These are phyloP conservation scores for Apodemia zela DNA, from an alignment of 2,888 invertebrate species.

Conservation along the genomic window DNA sequence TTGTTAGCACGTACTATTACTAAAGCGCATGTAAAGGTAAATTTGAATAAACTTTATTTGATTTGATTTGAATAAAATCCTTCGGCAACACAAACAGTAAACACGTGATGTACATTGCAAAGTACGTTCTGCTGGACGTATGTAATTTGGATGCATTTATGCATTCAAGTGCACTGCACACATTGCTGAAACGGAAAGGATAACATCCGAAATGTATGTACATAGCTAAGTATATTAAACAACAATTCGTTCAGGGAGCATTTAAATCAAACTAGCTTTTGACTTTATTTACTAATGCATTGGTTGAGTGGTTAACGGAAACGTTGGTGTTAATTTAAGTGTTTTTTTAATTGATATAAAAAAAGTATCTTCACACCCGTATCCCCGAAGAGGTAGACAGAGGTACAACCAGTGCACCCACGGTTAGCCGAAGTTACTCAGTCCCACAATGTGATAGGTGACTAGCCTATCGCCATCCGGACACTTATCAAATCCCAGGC, in stretches of 20 bases:
- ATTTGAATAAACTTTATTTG: too few species aligned
- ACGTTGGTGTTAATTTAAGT: not conserved
- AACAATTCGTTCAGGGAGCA: not conserved
- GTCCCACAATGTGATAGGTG: too few species aligned
- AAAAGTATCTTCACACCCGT: too few species aligned
- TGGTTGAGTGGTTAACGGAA: not conserved
- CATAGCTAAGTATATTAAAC: not conserved
- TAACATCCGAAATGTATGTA: constrained; percentile 9
- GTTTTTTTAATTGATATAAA: too few species aligned
- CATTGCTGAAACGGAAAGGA: not conserved
- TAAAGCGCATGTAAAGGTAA: too few species aligned
- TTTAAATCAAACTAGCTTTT: not conserved
- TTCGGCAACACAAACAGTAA: not conserved
- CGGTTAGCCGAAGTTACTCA: too few species aligned
- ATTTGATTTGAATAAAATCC: not conserved
- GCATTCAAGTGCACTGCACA: constrained; percentile 1
- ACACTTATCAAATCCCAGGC: too few species aligned
- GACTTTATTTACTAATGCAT: not conserved
- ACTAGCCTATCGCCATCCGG: too few species aligned
- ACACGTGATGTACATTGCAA: not conserved
- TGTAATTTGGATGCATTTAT: constrained; percentile 10
- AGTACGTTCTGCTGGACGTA: not conserved
- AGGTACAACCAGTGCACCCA: too few species aligned
- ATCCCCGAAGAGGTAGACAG: too few species aligned
- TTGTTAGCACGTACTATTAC: too few species aligned